These are phyloP conservation scores for Hydrolagus affinis DNA, from an alignment of 2,113 vertebrate genomes.

Conservation along the genomic window DNA sequence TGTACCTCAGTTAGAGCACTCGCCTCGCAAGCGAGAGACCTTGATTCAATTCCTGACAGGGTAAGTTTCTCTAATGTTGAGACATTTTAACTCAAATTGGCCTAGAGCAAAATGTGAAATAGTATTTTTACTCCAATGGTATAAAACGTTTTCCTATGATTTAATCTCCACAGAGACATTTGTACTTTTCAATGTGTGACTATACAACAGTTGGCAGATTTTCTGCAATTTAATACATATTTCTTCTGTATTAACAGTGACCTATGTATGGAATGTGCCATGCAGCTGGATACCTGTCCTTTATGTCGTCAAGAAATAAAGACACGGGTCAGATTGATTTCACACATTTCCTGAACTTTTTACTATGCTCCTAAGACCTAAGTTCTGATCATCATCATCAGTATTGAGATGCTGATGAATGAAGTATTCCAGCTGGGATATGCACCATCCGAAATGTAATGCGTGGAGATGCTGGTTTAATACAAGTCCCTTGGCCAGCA, in stretches of 20 bases:
- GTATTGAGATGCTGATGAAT: constrained; percentile 3
- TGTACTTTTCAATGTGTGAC: not conserved
- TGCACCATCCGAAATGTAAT: constrained; percentile 8
- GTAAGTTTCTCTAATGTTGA: too few relatives aligned
- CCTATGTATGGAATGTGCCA: constrained; percentile 99
- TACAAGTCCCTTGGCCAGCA: not conserved
- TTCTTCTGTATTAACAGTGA: constrained; percentile 57
- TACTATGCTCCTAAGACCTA: not conserved
- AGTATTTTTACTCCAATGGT: not conserved
- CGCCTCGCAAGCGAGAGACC: too few relatives aligned
- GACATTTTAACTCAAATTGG: too few relatives aligned
- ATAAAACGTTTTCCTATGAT: not conserved
- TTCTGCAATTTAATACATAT: constrained; percentile 10
- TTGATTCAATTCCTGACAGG: too few relatives aligned
- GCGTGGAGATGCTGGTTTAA: not conserved
- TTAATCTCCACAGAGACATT: not conserved
- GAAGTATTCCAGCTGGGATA: constrained; percentile 15
- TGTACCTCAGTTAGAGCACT: too few relatives aligned
- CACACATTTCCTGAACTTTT: constrained; percentile 84
- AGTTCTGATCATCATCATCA: constrained; percentile 18
- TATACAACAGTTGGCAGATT: not conserved
- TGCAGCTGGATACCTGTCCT: constrained; percentile 97
- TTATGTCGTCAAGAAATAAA: constrained; percentile 97
- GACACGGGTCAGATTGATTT: constrained; percentile 90
- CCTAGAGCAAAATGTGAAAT: constrained; percentile 4